These are phyloP conservation scores for Cepphus grylle DNA, from an alignment of 2,113 vertebrate genomes.

Conservation along the genomic window DNA sequence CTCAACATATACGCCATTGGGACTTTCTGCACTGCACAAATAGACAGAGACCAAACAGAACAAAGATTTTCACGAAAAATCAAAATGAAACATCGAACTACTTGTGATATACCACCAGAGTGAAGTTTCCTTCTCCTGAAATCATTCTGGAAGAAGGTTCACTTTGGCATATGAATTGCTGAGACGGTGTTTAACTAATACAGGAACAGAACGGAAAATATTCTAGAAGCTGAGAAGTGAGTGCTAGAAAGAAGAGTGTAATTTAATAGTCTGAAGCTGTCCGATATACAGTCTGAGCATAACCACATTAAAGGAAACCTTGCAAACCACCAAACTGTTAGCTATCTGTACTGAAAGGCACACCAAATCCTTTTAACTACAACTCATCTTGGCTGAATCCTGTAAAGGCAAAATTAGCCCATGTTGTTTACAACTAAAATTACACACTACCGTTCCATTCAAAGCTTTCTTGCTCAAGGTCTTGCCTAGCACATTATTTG, in stretches of 20 bases:
- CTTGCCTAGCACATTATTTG: constrained; percentile 9
- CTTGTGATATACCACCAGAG: neutral
- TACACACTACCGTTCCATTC: constrained; percentile 13
- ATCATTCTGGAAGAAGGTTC: neutral
- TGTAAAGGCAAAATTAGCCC: constrained; percentile 47
- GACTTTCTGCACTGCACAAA: neutral
- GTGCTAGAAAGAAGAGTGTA: constrained; percentile 45
- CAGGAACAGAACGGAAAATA: constrained; percentile 54
- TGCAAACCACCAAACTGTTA: constrained; percentile 63
- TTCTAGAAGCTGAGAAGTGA: constrained; percentile 29
- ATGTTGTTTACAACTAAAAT: constrained; percentile 59
- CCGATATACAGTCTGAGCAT: neutral
- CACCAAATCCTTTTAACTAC: constrained; percentile 62
- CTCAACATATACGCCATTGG: accelerated
- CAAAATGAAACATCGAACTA: neutral
- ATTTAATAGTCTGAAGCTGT: constrained; percentile 64
- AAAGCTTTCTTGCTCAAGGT: constrained; percentile 12
- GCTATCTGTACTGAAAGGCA: constrained; percentile 34
- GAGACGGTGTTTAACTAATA: constrained; percentile 46
- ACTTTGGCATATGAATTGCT: constrained; percentile 43
- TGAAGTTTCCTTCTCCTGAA: constrained; percentile 1
- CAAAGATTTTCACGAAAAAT: neutral
- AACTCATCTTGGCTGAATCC: constrained; percentile 52
- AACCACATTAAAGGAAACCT: constrained; percentile 59
- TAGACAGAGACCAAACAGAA: neutral